phyloP scores from a whole-genome alignment of 2,113 vertebrate species.

The Pycnonotus jocosus region DNA sequence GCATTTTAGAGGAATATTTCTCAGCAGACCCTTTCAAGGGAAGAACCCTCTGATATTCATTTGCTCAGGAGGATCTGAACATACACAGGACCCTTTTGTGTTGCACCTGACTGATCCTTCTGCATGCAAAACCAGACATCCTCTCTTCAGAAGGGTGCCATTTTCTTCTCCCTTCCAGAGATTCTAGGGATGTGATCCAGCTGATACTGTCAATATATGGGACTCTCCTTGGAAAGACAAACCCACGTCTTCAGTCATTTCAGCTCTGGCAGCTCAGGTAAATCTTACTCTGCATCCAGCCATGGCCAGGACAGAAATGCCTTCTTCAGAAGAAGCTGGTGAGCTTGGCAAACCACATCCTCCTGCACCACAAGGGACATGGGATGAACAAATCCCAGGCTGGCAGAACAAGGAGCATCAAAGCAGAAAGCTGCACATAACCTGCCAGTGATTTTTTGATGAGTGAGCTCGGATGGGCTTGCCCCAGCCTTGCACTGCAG shows the following conservation, averaged over 20 bases:
- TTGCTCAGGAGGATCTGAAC: neutral
- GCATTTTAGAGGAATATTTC: neutral
- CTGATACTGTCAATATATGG: neutral
- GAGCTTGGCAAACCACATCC: neutral
- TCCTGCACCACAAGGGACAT: rapidly evolving
- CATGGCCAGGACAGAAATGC: neutral
- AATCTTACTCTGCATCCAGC: neutral
- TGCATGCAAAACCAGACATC: neutral
- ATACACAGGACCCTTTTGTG: neutral
- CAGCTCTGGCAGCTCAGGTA: neutral
- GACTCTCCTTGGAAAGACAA: neutral
- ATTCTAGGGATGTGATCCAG: neutral
- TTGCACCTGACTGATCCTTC: neutral
- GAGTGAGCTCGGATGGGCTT: neutral
- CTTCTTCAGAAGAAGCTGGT: neutral
- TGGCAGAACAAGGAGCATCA: neutral
- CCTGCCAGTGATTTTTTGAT: neutral
- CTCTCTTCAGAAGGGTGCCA: neutral
- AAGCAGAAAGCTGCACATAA: neutral
- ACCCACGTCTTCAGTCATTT: neutral
- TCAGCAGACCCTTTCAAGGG: neutral
- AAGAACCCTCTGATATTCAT: neutral
- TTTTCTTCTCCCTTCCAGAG: neutral
- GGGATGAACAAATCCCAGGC: neutral
- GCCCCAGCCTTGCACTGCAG: neutral